These are phyloP conservation scores for Centroberyx gerrardi DNA, from an alignment of 2,797 vertebrate species.

Conservation along the genomic window DNA sequence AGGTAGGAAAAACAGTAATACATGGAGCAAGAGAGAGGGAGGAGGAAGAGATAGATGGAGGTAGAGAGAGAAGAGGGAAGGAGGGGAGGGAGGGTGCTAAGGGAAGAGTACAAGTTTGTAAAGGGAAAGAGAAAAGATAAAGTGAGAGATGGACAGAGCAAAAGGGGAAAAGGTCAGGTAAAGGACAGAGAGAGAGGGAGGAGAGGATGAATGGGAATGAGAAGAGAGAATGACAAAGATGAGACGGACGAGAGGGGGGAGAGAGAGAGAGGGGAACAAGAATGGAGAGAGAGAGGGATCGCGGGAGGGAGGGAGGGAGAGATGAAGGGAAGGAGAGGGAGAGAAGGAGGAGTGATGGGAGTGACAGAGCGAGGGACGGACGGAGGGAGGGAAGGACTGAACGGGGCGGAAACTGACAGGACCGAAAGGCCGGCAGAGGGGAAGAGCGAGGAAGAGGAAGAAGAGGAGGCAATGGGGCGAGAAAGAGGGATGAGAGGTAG, in stretches of 20 bases:
- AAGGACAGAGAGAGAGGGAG: conserved; percentile 41
- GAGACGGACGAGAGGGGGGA: neutral
- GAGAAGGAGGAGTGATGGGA: conserved; percentile 40
- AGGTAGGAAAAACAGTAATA: too few relatives aligned
- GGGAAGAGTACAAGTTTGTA: conserved; percentile 26
- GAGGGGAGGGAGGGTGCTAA: neutral
- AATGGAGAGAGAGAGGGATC: conserved; percentile 55
- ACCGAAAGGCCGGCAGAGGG: conserved; percentile 41
- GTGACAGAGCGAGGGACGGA: conserved; percentile 40
- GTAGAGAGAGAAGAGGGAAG: conserved; percentile 18
- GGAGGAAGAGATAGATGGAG: neutral
- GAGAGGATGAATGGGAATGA: neutral
- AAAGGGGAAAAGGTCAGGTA: conserved; percentile 58
- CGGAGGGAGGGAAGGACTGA: conserved; percentile 17
- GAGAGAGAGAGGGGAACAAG: neutral
- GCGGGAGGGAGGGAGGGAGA: neutral
- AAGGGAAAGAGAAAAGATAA: conserved; percentile 42
- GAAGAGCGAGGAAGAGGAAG: neutral
- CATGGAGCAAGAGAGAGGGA: neutral
- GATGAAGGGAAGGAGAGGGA: neutral
- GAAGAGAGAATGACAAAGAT: conserved; percentile 15
- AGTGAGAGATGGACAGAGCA: conserved; percentile 1
- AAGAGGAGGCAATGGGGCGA: conserved; percentile 27
- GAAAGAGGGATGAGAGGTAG: conserved; percentile 3
- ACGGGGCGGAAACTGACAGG: conserved; percentile 29